Evolutionary conservation across 2,797 vertebrate species (phyloP).

Genomic region (Rhincodon typus): DNA sequence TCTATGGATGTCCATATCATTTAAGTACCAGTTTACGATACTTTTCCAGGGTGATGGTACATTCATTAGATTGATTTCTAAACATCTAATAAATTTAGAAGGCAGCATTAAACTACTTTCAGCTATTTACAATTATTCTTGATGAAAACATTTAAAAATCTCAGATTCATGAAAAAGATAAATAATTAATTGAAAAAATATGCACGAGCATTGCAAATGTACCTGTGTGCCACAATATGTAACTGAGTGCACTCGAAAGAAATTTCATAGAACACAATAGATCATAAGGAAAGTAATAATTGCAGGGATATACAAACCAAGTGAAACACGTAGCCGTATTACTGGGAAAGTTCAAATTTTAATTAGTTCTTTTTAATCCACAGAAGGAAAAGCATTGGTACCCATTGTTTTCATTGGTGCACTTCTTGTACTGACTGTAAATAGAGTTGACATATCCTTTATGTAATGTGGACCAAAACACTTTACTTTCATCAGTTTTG

Average conservation of each 20-base stretch:
- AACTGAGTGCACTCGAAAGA: background rate
- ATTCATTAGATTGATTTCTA: background rate
- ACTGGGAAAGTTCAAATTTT: background rate
- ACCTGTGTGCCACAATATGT: background rate
- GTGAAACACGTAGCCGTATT: background rate
- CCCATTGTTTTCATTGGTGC: background rate
- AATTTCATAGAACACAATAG: background rate
- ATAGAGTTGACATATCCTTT: background rate
- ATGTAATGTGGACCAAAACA: background rate
- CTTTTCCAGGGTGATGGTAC: background rate
- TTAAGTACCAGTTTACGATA: background rate
- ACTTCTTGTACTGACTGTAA: background rate
- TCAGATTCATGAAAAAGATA: background rate
- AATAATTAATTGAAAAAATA: background rate
- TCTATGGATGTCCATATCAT: background rate
- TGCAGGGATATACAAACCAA: background rate
- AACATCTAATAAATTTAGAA: background rate
- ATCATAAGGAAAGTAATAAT: background rate
- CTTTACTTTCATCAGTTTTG: no score
- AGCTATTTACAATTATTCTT: background rate
- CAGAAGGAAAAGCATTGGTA: background rate
- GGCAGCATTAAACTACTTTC: background rate
- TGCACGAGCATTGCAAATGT: background rate
- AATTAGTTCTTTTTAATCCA: background rate
- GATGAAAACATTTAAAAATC: background rate